phyloP scores from a whole-genome alignment of 2,113 vertebrate genomes.

The Suricata suricatta region DNA sequence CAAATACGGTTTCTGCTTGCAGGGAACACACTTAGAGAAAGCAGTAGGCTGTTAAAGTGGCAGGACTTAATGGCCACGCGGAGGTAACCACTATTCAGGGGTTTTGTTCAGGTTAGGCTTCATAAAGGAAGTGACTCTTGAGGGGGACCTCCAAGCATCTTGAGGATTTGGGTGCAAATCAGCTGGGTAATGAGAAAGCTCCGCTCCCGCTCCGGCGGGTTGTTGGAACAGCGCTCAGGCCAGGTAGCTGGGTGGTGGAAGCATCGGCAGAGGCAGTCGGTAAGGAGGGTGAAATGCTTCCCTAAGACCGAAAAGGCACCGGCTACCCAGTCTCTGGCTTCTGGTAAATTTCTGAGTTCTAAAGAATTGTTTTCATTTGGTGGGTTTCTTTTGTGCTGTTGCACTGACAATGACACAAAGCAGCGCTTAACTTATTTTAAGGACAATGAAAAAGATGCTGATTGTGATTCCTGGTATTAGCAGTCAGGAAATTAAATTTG shows the following conservation, averaged over 20 bases:
- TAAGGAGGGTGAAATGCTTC: background rate
- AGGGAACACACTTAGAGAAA: background rate
- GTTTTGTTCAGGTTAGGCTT: background rate
- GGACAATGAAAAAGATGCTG: background rate
- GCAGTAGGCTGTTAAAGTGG: background rate
- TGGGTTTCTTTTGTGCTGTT: background rate
- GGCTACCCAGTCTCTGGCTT: background rate
- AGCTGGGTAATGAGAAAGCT: background rate
- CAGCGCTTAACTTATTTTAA: conserved; percentile 8
- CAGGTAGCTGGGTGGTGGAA: background rate
- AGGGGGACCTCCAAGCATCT: background rate
- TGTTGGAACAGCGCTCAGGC: background rate
- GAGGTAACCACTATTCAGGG: background rate
- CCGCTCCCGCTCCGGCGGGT: too few species aligned
- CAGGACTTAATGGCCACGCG: background rate
- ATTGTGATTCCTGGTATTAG: background rate
- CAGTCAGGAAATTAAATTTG: conserved; percentile 5
- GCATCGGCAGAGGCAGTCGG: background rate
- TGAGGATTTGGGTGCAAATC: background rate
- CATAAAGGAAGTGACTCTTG: background rate
- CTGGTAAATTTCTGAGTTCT: background rate
- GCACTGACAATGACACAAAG: background rate
- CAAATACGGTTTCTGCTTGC: background rate
- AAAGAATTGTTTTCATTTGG: background rate
- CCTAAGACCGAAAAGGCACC: background rate